These are phyloP conservation scores for Caenorhabditis briggsae DNA, from an alignment of 1,140 invertebrate species.

Conservation along the genomic window DNA sequence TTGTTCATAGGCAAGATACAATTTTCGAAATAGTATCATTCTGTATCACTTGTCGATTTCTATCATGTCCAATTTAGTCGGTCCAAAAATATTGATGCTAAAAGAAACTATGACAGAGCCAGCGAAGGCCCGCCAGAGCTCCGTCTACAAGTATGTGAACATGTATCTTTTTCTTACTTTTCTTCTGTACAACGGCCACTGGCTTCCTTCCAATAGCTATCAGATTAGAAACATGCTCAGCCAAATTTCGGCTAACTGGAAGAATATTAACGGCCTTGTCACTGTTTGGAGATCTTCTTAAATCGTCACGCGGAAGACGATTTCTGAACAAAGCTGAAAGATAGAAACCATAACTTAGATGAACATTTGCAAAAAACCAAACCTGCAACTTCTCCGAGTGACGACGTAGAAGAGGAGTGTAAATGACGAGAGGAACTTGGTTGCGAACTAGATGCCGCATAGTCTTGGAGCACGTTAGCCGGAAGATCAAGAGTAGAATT, in stretches of 20 bases:
- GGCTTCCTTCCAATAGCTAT: constrained; percentile 34
- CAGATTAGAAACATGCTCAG: constrained; percentile 49
- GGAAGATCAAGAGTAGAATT: constrained; percentile 47
- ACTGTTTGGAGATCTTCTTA: constrained; percentile 21
- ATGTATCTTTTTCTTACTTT: constrained; percentile 2
- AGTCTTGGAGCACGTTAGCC: constrained; percentile 25
- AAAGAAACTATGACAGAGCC: no score
- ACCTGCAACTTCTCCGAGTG: constrained; percentile 39
- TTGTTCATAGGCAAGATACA: no score
- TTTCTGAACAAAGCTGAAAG: constrained; percentile 57
- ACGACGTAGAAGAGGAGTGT: constrained; percentile 18
- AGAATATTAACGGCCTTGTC: constrained; percentile 26
- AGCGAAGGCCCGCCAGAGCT: no score
- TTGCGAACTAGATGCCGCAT: constrained; percentile 1
- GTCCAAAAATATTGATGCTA: no score
- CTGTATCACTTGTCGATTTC: no score
- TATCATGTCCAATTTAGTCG: no score
- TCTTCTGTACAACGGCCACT: constrained; percentile 40
- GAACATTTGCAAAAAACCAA: no score
- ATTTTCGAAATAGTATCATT: no score
- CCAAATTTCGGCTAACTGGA: constrained; percentile 11
- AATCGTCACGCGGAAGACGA: constrained; percentile 28
- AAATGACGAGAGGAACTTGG: constrained; percentile 31
- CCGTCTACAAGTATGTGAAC: no score
- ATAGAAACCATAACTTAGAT: neutral